Evolutionary conservation across 2,113 vertebrate species (phyloP).

Genomic region (Peromyscus polionotus): DNA sequence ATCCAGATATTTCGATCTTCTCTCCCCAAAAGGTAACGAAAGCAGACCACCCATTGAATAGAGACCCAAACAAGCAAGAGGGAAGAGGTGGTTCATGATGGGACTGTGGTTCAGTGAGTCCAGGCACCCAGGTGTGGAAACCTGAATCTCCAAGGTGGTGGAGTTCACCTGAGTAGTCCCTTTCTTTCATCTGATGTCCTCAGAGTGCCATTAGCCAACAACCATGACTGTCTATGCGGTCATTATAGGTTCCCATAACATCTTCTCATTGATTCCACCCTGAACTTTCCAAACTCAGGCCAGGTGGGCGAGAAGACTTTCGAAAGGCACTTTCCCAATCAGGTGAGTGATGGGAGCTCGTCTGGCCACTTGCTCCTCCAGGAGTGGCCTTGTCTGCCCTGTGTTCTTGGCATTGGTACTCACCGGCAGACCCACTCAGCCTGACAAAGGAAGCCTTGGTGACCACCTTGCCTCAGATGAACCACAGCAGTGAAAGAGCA

Average conservation of each 20-base stretch:
- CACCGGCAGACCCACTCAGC: constrained; percentile 36
- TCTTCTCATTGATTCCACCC: constrained; percentile 78
- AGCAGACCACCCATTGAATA: background rate
- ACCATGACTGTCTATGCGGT: constrained; percentile 56
- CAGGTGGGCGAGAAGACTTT: constrained; percentile 66
- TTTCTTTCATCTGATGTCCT: constrained; percentile 10
- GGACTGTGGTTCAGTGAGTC: background rate
- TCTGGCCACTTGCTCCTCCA: constrained; percentile 58
- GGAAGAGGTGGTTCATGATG: background rate
- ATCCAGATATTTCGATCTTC: background rate
- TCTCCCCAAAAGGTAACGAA: background rate
- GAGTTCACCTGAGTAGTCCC: constrained; percentile 17
- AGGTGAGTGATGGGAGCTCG: constrained; percentile 65
- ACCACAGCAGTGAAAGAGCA: constrained; percentile 32
- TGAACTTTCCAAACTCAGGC: constrained; percentile 66
- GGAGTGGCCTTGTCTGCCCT: constrained; percentile 68
- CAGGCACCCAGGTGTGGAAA: constrained; percentile 2
- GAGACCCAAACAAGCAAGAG: background rate
- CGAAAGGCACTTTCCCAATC: constrained; percentile 79
- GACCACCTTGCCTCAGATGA: constrained; percentile 75
- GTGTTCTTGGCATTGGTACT: constrained; percentile 30
- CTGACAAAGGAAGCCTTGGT: constrained; percentile 72
- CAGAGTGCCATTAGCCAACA: constrained; percentile 29
- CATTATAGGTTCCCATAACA: constrained; percentile 57
- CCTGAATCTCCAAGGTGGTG: background rate